A percentile compares a stretch with the other conserved stretches of the same genome.
Conservation (phyloP, 2,113 vertebrate genomes). For the Hydrolagus affinis region DNA sequence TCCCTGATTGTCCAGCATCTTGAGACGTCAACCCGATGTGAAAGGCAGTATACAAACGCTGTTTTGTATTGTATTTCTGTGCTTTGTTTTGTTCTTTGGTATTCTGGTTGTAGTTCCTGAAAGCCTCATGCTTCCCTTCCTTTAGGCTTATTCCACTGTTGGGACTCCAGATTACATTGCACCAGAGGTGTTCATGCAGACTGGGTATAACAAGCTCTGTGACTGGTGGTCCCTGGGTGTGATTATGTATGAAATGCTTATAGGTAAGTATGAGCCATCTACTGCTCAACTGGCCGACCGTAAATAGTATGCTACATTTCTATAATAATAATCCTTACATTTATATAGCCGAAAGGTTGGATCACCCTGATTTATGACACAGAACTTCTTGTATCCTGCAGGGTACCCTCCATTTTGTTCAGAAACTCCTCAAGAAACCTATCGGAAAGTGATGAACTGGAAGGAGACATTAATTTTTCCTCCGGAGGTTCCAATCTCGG, state of each 20-base stretch:
- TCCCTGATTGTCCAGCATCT: too few relatives aligned
- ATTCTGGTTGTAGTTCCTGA: neutral
- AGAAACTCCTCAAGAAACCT: conserved; percentile 94
- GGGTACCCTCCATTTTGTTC: conserved; percentile 98
- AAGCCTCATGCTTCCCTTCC: neutral
- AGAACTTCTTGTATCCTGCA: conserved; percentile 41
- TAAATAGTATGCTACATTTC: neutral
- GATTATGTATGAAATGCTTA: conserved; percentile 98
- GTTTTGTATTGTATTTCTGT: neutral
- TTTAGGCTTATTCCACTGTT: conserved; percentile 89
- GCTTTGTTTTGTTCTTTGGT: neutral
- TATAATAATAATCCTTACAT: too few relatives aligned
- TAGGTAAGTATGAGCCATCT: conserved; percentile 60
- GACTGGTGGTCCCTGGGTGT: conserved; percentile 98
- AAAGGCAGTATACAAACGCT: too few relatives aligned
- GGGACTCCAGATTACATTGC: conserved; percentile 96
- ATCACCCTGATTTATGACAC: too few relatives aligned
- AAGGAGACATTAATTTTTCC: conserved; percentile 93
- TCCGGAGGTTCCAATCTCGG: conserved; percentile 93
- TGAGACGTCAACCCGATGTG: too few relatives aligned
- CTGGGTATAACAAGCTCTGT: conserved; percentile 92
- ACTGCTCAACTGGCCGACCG: neutral
- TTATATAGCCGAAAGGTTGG: neutral
- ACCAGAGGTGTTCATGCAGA: conserved; percentile 94
- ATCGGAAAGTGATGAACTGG: conserved; percentile 98